phyloP scores from a whole-genome alignment of 2,113 vertebrate species.

The Apus apus region DNA sequence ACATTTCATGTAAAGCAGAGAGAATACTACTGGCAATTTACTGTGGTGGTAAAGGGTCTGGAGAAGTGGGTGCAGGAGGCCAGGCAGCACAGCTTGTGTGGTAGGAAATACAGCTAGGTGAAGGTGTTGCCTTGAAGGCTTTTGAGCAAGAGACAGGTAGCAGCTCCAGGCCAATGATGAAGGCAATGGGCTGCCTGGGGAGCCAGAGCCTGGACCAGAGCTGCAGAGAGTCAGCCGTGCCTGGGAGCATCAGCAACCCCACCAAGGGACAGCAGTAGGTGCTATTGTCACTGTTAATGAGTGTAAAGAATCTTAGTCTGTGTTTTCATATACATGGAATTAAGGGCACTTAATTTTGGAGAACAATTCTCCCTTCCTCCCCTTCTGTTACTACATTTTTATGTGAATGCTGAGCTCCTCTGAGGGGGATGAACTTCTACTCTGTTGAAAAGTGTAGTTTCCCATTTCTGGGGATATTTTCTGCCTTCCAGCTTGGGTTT shows the following conservation, averaged over 20 bases:
- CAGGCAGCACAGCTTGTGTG: not conserved
- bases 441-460: not conserved
- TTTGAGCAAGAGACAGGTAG: not conserved
- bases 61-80: not conserved
- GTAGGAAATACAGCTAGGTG: not conserved
- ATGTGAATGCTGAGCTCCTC: not conserved
- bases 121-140: not conserved
- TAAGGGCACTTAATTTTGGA: not conserved
- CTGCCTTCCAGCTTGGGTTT: not conserved
- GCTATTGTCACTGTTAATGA: not conserved
- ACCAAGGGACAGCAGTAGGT: not conserved
- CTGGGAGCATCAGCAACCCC: not conserved
- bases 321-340: not conserved
- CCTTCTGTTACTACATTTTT: not conserved
- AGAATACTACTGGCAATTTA: not conserved
- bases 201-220: not conserved
- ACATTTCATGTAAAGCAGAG: fast-evolving
- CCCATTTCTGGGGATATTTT: not conserved
- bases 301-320: not conserved
- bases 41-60: not conserved
- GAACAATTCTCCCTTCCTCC: not conserved
- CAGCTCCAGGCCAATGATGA: not conserved
- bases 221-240: fast-evolving
- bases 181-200: not conserved
- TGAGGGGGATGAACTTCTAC: not conserved